Base-by-base conservation (phyloP, 2,888 invertebrate species). In the Arrhopalites spinosus region DNA sequence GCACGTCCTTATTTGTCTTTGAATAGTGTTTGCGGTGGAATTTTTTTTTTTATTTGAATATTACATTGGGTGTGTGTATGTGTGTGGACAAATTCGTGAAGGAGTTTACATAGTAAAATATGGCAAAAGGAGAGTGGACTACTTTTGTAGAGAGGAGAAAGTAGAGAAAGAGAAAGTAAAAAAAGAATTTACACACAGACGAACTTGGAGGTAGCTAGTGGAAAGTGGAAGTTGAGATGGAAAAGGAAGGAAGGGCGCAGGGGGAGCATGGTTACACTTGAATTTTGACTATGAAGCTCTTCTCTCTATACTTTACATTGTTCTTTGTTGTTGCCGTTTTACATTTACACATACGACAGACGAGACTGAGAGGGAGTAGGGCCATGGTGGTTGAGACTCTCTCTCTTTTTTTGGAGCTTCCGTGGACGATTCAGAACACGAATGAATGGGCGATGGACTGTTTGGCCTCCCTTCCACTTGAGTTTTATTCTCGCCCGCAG, bases 371-470 rank as follows among this genome's bases (percentile, higher is more conserved):
- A 63, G 63, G 17, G 27, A 30, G 25, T 3, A 29, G 11, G 13
- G 59, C 2, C 20, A 27, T 20, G 63, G 63, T 15, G 63, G 63
- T 63, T 63, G 27, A n/a, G 29, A 29, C 11, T 27, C 17, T 63
- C 30, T 15, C n/a, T n/a, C n/a, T n/a, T n/a, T 50, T 50, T 50
- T 17, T 17, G 17, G 50, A 50, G 36, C n/a, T 63, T 63, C 29
- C 15, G 63, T 13, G 63, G 29, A 63, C 63, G 63, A 63, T 29
- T 63, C 63, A 27, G 15, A 13, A 11, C 67, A 68, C 67, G 67
- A 47, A 45, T 68, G 47, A 47, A 68, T 68, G 67, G 67, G 36
- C 67, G 47, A 68, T 68, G 67, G 67, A 68, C 67, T 68, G 25
- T 43, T 68, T 68, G 47, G 47, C 25, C 67, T 68, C 25, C 67